Evolutionary conservation across 2,888 invertebrate genomes (phyloP), one percentile per base, ranked within the genome.

Genomic region (Dynastes hyllus): DNA sequence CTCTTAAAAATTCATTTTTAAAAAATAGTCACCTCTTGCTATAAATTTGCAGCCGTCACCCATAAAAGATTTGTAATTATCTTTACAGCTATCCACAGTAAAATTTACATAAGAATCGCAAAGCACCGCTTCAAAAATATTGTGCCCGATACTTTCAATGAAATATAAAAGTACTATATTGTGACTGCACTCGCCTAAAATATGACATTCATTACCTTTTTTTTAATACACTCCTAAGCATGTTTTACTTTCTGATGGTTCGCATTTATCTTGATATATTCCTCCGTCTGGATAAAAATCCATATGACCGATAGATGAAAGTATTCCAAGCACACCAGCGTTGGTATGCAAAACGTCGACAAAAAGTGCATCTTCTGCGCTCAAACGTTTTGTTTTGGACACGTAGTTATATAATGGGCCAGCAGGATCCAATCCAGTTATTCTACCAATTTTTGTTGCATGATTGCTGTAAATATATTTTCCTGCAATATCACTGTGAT

Each of bases 241-340:
- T 29, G 29, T 37, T 40, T 61, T 51, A 79, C 79, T 37, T 29
- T 79, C 79, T 16, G 29, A 13, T 37, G 51, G 9, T 55, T 63
- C 63, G 55, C 79, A 79, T 22, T 40, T 69, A 2, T n/a, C 51
- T 70, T 79, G 79, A 5, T n/a, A 70, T 32, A 50, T 63, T 13
- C 94, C 94, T 45, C 91, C 91, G 85, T 94, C 94, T 0, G 94
- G 94, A 88, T 93, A 94, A 87, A 94, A 94, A 87, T 94, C 94
- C 37, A 92, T 93, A 85, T 94, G 93, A 0, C 94, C 94, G 76
- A 94, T 90, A 1, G 93, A 89, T 70, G 90, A 89, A 0, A 92
- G 92, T 66, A 78, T 75, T 0, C 94, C 94, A 78, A 94, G 90
- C 6, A 94, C 89, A 0, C 94, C 94, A 3, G 93, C 93, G 85